Percentiles rank a stretch among this genome's conserved stretches.
These are phyloP conservation scores for Paelopatides confundens DNA, from an alignment of 53 echinoderm and acorn worm genomes.

Conservation along the genomic window DNA sequence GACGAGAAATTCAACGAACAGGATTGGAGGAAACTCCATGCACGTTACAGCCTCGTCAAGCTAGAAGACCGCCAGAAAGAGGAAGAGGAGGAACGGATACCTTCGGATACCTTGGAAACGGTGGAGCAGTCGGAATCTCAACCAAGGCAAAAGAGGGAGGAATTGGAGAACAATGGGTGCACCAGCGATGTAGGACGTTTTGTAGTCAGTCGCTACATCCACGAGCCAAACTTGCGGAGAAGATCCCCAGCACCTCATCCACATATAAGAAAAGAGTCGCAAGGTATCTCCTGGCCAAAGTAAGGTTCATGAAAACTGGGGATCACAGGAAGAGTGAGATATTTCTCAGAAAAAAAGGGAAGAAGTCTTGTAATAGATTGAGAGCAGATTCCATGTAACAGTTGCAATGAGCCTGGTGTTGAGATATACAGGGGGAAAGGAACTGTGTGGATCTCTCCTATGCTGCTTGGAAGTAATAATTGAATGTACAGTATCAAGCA, in stretches of 20 bases:
- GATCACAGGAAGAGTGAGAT: too few species aligned
- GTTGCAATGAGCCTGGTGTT: too few species aligned
- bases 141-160: neutral
- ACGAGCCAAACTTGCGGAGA: conserved; percentile 1
- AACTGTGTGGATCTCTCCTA: too few species aligned
- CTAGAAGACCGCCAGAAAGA: neutral
- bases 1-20: conserved; percentile 39
- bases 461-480: too few species aligned
- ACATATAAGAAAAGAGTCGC: neutral
- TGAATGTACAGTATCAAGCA: too few species aligned
- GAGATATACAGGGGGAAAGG: too few species aligned
- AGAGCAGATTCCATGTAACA: too few species aligned
- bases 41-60: conserved; percentile 18
- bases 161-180: neutral
- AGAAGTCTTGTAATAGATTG: too few species aligned
- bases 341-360: too few species aligned
- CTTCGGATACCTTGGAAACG: neutral
- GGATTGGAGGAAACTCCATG: conserved; percentile 31
- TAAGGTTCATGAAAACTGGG: neutral
- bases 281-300: conserved; percentile 12
- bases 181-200: neutral
- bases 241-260: conserved; percentile 18
- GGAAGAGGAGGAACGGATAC: neutral
- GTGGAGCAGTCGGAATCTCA: neutral
- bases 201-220: conserved; percentile 8